A percentile compares a stretch with the other conserved stretches of the same genome.
phyloP scores from a whole-genome alignment of 2,113 vertebrate genomes.

The Thermophis baileyi region DNA sequence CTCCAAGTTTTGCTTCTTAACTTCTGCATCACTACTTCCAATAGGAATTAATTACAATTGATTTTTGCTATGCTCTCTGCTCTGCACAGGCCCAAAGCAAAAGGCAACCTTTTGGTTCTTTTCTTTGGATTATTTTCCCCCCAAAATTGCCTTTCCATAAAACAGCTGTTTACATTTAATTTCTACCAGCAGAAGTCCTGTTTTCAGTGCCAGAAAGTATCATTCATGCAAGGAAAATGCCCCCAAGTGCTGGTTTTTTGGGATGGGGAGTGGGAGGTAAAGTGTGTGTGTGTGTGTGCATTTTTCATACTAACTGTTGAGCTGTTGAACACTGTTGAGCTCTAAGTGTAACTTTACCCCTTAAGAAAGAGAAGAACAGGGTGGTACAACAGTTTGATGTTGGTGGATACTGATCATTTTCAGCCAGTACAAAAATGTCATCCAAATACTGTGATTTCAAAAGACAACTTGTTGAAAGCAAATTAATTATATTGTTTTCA shows the following conservation, averaged over 20 bases:
- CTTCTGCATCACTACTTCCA: neutral
- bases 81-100: neutral
- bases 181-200: conserved; percentile 72
- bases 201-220: conserved; percentile 71
- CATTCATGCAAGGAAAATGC: conserved; percentile 71
- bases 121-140: conserved; percentile 52
- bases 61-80: neutral
- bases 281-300: conserved; percentile 69
- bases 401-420: conserved; percentile 57
- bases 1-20: neutral
- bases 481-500: conserved; percentile 24
- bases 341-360: conserved; percentile 66
- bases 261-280: conserved; percentile 53
- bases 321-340: conserved; percentile 14
- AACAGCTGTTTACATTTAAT: conserved; percentile 75
- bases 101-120: conserved; percentile 47
- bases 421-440: conserved; percentile 46
- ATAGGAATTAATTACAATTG: neutral
- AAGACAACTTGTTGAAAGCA: conserved; percentile 15
- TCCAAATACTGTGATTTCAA: conserved; percentile 32
- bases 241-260: conserved; percentile 62
- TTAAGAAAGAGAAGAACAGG: conserved; percentile 62
- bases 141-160: conserved; percentile 56
- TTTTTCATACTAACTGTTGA: conserved; percentile 71
- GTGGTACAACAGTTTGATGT: conserved; percentile 47